These are phyloP conservation scores for Phalacrocorax brasilianus DNA, from an alignment of 2,113 vertebrate genomes.

Conservation along the genomic window DNA sequence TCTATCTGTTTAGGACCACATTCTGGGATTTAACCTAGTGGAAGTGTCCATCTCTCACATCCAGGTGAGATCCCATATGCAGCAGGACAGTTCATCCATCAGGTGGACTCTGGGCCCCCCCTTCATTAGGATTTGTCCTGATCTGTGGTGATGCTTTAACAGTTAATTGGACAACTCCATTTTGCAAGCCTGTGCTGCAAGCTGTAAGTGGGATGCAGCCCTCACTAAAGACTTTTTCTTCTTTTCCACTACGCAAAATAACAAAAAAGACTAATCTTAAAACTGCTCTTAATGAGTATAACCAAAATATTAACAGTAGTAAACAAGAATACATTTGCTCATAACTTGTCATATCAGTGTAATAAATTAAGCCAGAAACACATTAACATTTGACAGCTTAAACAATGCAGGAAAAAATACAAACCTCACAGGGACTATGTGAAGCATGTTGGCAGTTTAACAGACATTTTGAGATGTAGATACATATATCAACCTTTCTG, in stretches of 20 bases:
- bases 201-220: not conserved
- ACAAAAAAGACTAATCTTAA: constrained; percentile 73
- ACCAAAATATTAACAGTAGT: constrained; percentile 63
- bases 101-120: not conserved
- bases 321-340: constrained; percentile 61
- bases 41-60: not conserved
- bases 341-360: constrained; percentile 62
- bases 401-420: constrained; percentile 64
- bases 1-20: not conserved
- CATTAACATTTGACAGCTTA: constrained; percentile 69
- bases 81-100: not conserved
- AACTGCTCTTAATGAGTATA: constrained; percentile 72
- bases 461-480: constrained; percentile 64
- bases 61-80: not conserved
- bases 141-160: not conserved
- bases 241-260: constrained; percentile 50
- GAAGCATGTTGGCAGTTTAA: constrained; percentile 66
- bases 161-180: not conserved
- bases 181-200: not conserved
- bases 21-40: not conserved
- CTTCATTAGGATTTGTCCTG: not conserved
- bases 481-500: constrained; percentile 61
- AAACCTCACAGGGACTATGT: constrained; percentile 57
- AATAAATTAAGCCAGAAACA: constrained; percentile 68
- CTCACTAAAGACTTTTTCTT: not conserved